Base-by-base conservation (phyloP, 1,140 invertebrate genomes). In the Drosophila burlai region DNA sequence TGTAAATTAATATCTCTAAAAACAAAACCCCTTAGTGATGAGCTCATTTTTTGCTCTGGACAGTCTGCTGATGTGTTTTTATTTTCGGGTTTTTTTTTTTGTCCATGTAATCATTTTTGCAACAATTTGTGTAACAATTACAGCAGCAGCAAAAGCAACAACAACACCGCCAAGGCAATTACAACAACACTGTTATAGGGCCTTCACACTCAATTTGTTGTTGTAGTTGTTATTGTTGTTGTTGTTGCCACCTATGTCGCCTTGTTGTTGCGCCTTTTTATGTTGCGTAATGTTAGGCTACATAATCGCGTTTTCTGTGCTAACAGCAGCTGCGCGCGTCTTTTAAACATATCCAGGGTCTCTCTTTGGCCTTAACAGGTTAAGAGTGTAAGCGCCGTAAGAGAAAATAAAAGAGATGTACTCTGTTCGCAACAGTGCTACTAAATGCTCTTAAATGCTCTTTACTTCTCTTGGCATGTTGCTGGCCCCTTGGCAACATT, bases 231-330 rank as follows among this genome's bases (percentile, higher is more conserved):
- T 43, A n/a, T n/a, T n/a, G 55, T 50, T 58, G 38, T 64, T 47
- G 62, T 24, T 47, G 58, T 50, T 47, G 40, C 57, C 54, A 26
- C 42, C 34, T 49, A 49, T 66, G 45, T 76, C 68, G 63, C 49
- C 50, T 42, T 50, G 59, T 59, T 76, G 55, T 76, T 81, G 62
- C 59, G 66, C 61, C 77, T 82, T 69, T 78, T 84, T 83, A 89
- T 89, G 84, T 89, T 89, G 84, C 84, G 84, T 89, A 89, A 89
- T 89, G 84, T 89, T 90, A 89, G 81, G 78, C 78, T 76, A 85
- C 84, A 89, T 86, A 87, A 87, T 83, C 84, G 71, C 72, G 76
- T 75, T 83, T 80, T 38, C 36, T 13, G 36, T 38, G 36, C 36
- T 62, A 86, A 63, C 83, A 76, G 61, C 81, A 54, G 64, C 75